Evolutionary conservation across 2,888 invertebrate genomes (phyloP).

Genomic region (Argynnis bischoffii): DNA sequence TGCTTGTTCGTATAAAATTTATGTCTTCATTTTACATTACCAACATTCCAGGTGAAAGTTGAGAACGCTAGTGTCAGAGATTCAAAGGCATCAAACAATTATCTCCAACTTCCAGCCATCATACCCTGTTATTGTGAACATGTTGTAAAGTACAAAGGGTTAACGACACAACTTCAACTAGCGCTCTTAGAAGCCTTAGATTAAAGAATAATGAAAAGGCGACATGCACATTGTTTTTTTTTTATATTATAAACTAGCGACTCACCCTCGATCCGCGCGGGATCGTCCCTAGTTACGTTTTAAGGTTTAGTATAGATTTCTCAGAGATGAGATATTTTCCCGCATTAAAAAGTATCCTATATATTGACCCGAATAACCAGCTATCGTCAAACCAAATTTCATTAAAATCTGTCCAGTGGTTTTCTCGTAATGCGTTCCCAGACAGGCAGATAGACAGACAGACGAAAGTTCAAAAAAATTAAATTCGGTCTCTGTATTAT

Average conservation of each 20-base stretch:
- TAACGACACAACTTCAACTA: conserved; percentile 29
- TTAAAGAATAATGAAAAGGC: neutral
- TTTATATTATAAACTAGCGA: neutral
- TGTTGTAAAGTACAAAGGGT: conserved; percentile 36
- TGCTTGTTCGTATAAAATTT: neutral
- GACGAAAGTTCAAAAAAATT: too few relatives aligned
- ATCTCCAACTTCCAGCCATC: conserved; percentile 36
- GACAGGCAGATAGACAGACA: too few relatives aligned
- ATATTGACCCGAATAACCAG: too few relatives aligned
- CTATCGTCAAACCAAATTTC: too few relatives aligned
- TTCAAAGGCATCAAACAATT: conserved; percentile 38
- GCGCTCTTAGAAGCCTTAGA: conserved; percentile 13
- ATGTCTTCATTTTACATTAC: neutral
- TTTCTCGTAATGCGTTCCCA: too few relatives aligned
- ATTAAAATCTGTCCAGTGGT: too few relatives aligned
- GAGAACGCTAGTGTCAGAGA: conserved; percentile 18
- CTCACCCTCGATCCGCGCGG: neutral
- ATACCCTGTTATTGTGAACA: conserved; percentile 38
- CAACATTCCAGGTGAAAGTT: conserved; percentile 15
- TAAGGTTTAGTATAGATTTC: too few relatives aligned
- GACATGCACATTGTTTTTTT: neutral
- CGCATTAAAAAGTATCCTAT: too few relatives aligned
- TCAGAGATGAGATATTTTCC: too few relatives aligned
- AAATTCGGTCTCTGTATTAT: too few relatives aligned
- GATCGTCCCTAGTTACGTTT: too few relatives aligned